phyloP scores from a whole-genome alignment of 2,113 vertebrate species.

The Eubucco bourcierii region DNA sequence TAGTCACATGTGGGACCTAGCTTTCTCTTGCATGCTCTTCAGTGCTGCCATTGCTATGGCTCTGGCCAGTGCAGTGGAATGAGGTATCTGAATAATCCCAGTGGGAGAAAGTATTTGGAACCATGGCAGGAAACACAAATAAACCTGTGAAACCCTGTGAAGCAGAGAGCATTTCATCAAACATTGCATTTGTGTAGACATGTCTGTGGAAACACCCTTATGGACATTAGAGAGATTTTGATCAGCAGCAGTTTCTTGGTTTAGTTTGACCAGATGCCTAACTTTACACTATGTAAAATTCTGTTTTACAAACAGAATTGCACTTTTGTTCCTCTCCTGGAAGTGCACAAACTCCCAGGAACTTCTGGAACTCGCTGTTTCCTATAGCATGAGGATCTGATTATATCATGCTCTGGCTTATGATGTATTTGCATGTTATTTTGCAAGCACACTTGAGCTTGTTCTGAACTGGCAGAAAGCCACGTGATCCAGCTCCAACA shows the following conservation, averaged over 20 bases:
- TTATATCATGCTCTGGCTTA: neutral
- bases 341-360: neutral
- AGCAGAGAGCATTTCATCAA: neutral
- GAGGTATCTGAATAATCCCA: neutral
- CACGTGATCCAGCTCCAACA: neutral
- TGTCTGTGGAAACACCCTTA: neutral
- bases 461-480: neutral
- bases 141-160: neutral
- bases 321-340: neutral
- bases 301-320: neutral
- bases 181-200: neutral
- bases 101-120: neutral
- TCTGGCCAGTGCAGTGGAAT: neutral
- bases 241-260: neutral
- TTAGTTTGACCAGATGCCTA: neutral
- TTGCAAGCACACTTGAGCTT: neutral
- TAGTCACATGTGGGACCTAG: neutral
- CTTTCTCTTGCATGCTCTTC: neutral
- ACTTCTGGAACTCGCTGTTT: neutral
- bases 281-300: neutral
- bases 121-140: fast-evolving
- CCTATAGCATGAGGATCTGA: constrained; percentile 5
- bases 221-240: neutral
- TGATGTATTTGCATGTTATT: neutral
- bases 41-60: neutral